A percentile compares a stretch with the other conserved stretches of the same genome.
Evolutionary conservation across 2,888 invertebrate species (phyloP).

Genomic region (Pecten maximus): DNA sequence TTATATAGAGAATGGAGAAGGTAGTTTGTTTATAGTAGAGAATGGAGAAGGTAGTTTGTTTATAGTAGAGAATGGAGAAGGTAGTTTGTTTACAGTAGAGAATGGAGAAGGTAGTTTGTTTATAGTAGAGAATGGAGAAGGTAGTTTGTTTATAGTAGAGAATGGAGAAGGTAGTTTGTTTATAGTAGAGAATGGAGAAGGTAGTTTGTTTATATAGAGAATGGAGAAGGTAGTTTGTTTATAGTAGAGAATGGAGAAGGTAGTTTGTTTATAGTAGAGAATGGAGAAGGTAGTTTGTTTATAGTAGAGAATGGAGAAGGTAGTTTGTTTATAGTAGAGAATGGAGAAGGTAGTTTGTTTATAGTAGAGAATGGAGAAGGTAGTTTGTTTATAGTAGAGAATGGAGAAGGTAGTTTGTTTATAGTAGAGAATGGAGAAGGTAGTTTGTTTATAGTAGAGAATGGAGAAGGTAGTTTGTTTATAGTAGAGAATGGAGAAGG

Average conservation of each 20-base stretch:
- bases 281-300: not conserved
- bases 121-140: not conserved
- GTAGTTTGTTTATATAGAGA: too few species aligned
- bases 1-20: too few species aligned
- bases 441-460: not conserved
- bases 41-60: not conserved
- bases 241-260: not conserved
- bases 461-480: not conserved
- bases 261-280: not conserved
- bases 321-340: not conserved
- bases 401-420: not conserved
- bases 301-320: not conserved
- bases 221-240: not conserved
- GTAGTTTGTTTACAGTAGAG: not conserved
- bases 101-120: not conserved
- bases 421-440: not conserved
- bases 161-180: not conserved
- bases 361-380: not conserved
- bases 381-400: not conserved
- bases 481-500: not conserved
- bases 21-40: not conserved
- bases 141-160: not conserved
- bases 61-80: not conserved
- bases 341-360: not conserved
- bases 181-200: not conserved